A percentile compares a stretch with the other conserved stretches of the same genome.
Conservation (phyloP, 2,888 invertebrate genomes). For the Automeris io region DNA sequence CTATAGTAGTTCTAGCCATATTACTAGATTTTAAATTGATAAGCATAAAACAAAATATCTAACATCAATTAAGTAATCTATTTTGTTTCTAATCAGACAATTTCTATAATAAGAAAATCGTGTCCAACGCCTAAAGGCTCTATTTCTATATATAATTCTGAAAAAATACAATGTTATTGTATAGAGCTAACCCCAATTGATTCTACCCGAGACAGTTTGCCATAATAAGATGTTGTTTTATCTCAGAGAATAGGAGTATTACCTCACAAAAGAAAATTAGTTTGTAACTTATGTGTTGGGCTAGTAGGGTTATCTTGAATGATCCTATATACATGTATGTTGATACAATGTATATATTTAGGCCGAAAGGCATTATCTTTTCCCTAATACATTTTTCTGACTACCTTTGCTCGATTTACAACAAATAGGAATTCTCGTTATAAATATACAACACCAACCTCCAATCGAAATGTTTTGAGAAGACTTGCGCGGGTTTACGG, state of each 20-base stretch:
- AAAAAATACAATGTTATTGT: conserved; percentile 36
- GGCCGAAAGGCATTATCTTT: too few species aligned
- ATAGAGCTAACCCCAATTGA: conserved; percentile 24
- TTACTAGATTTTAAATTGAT: conserved; percentile 9
- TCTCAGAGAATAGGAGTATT: not conserved
- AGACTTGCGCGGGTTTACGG: too few species aligned
- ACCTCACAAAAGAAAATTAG: not conserved
- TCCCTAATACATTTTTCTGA: too few species aligned
- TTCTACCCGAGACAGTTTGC: conserved; percentile 12
- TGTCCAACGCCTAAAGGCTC: conserved; percentile 11
- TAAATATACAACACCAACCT: too few species aligned
- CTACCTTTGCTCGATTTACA: too few species aligned
- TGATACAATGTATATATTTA: too few species aligned
- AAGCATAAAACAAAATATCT: not conserved
- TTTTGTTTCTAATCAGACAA: not conserved
- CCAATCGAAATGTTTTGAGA: too few species aligned
- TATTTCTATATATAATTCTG: conserved; percentile 31
- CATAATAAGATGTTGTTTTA: conserved; percentile 2
- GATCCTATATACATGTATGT: too few species aligned
- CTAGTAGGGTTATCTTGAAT: not conserved
- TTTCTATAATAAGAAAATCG: not conserved
- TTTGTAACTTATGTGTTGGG: not conserved
- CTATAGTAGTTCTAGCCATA: too few species aligned
- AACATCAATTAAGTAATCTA: not conserved
- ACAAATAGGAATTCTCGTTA: too few species aligned